Percentiles rank a stretch among this genome's conserved stretches.
These are phyloP conservation scores for Drosophila pegasa DNA, from an alignment of 2,888 invertebrate genomes.

Conservation along the genomic window DNA sequence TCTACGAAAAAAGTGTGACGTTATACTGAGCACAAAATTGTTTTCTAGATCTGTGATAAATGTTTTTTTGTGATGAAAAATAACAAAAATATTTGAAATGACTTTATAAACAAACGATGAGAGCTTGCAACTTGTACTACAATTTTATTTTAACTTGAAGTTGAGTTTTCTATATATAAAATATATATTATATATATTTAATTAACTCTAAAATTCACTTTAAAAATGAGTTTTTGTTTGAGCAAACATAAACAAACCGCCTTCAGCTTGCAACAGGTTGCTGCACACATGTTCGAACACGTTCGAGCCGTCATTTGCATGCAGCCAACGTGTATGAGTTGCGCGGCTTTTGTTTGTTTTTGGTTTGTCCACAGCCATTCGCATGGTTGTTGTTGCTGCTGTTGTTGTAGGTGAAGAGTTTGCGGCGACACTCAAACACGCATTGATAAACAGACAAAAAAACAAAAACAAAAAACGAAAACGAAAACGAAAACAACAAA, in stretches of 20 bases:
- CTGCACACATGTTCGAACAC: slow-evolving; percentile 37
- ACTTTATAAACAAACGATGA: background rate
- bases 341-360: slow-evolving; percentile 23
- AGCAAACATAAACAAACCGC: slow-evolving; percentile 11
- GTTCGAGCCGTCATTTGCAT: slow-evolving; percentile 14
- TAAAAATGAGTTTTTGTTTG: slow-evolving; percentile 4
- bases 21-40: background rate
- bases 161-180: no score
- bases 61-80: background rate
- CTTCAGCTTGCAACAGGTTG: slow-evolving; percentile 46
- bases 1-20: background rate
- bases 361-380: slow-evolving; percentile 49
- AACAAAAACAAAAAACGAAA: background rate
- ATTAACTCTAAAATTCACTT: background rate
- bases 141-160: background rate
- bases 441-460: slow-evolving; percentile 42
- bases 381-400: slow-evolving; percentile 25
- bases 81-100: background rate
- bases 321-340: slow-evolving; percentile 38
- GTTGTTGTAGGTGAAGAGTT: slow-evolving; percentile 32
- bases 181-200: no score
- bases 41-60: background rate
- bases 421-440: slow-evolving; percentile 49
- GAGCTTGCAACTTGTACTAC: background rate
- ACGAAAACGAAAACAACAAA: slow-evolving; percentile 12